Evolutionary conservation across 2,113 vertebrate genomes (phyloP), one percentile per base, ranked within the genome.

Genomic region (Crotalus horridus): DNA sequence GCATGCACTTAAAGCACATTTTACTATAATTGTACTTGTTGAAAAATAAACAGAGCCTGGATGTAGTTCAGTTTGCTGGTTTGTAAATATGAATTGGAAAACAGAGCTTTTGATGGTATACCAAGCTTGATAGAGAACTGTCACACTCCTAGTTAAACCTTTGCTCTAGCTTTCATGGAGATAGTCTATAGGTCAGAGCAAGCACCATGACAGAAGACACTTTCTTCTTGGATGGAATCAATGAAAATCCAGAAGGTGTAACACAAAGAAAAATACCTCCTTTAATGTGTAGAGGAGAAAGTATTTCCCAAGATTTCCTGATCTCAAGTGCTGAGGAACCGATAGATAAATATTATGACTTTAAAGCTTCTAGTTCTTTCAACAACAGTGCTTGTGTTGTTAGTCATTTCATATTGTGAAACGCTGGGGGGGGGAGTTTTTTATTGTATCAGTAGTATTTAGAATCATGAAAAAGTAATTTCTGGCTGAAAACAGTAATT

Each of bases 381-480:
- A 81, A 81, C 69, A 81, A 17, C 33, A 39, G 17, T 39, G 15
- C 33, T 81, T 81, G 15, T 81, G 39, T 21, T 81, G 2, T 39
- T 39, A 39, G 69, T 17, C 17, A 81, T 81, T 81, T 81, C n/a
- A 39, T 39, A 39, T 39, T 39, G 69, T 81, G 69, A 81, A 81
- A 81, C 3, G 0, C 2, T 39, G 17, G 33, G 33, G 33, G 1
- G 7, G 0, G 0, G 9, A 43, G 20, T 81, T 33, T 39, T 74
- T 81, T 21, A 81, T 39, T 81, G 33, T 1, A 43, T 81, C 33
- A 9, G 33, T 43, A 39, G 17, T 39, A 81, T 81, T 81, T 21
- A 81, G 33, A 81, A 81, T 39, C 21, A 39, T 21, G 17, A 39
- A 21, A 20, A 43, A 81, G 33, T 39, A 17, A 46, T 46, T 39